Percentiles rank a stretch among this genome's conserved stretches.
phyloP scores from a whole-genome alignment of 2,797 vertebrate genomes.

The Brachyrhaphis roseni region DNA sequence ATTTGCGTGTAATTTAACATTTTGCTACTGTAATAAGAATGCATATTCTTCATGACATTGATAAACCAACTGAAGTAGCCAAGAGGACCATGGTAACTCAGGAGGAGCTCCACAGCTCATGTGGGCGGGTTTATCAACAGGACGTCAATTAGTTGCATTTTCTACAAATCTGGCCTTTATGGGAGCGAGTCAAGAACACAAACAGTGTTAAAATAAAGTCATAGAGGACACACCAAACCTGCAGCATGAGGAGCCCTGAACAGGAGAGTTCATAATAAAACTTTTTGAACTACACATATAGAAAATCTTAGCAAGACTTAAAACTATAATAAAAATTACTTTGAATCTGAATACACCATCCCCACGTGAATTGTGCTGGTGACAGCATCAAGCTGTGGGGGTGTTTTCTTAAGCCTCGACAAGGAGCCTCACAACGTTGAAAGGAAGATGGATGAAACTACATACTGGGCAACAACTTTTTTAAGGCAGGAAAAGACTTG shows the following conservation, averaged over 20 bases:
- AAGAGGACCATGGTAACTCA: neutral
- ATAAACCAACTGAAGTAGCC: neutral
- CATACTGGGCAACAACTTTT: neutral
- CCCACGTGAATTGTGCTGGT: neutral
- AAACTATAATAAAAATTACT: neutral
- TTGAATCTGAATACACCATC: neutral
- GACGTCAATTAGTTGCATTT: too few species aligned
- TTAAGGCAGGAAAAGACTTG: neutral
- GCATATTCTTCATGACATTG: neutral
- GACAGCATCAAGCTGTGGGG: neutral
- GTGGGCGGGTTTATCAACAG: neutral
- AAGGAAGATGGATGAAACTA: neutral
- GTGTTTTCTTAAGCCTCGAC: neutral
- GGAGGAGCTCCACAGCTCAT: neutral
- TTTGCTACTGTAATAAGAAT: neutral
- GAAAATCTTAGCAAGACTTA: neutral
- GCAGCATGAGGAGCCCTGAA: neutral
- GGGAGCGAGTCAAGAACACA: neutral
- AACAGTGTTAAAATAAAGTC: neutral
- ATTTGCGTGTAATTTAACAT: neutral
- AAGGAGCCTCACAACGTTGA: neutral
- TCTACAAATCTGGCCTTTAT: too few species aligned
- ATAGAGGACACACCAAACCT: neutral
- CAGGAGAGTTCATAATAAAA: neutral
- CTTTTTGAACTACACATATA: neutral